Base-by-base conservation (phyloP, 92 coral and sea anemone genomes). In the Bergia puertoricense region DNA sequence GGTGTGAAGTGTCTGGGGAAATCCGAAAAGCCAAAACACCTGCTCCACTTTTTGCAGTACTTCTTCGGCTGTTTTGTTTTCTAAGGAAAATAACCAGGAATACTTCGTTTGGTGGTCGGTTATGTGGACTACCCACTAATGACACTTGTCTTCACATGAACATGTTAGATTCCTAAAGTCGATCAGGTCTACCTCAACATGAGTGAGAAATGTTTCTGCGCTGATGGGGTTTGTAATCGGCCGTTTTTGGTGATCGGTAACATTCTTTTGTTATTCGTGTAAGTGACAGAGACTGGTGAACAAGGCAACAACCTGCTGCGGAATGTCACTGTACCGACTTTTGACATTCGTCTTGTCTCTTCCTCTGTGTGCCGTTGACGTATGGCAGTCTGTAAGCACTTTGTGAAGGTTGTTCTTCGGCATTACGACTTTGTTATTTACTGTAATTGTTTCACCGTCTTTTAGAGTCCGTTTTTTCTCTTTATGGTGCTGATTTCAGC, bases 141-240 rank as follows among this genome's bases (percentile, higher is more conserved):
- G 77, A 41, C 42, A 72, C 77, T 72, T 72, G 77, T 72, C 77
- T 72, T 72, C 42, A 72, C 77, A 72, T 41, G 77, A 72, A 72
- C 77, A 72, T 41, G 9, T 72, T 39, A 72, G 41, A 41, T 72
- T 72, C 39, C 77, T 72, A 41, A 72, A 72, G 77, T 72, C 42
- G 77, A 72, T 36, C 77, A 72, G 77, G 77, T 72, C 77, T 72
- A 72, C 77, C 77, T 72, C 77, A 73, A 72, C 77, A 72, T 72
- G 77, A 73, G 44, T 73, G 42, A 73, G 77, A 73, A 73, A 73
- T 73, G 77, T 73, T 73, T 73, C 77, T 14, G 77, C 77, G 45
- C 77, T 73, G 77, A 73, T 73, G 45, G 77, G 77, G 77, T 73
- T 73, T 36, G 77, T 73, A 73, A 73, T 73, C 77, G 77, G 77